A percentile compares a stretch with the other conserved stretches of the same genome.
phyloP scores from a whole-genome alignment of 2,113 vertebrate genomes.

The Gallinago paraguaiae region DNA sequence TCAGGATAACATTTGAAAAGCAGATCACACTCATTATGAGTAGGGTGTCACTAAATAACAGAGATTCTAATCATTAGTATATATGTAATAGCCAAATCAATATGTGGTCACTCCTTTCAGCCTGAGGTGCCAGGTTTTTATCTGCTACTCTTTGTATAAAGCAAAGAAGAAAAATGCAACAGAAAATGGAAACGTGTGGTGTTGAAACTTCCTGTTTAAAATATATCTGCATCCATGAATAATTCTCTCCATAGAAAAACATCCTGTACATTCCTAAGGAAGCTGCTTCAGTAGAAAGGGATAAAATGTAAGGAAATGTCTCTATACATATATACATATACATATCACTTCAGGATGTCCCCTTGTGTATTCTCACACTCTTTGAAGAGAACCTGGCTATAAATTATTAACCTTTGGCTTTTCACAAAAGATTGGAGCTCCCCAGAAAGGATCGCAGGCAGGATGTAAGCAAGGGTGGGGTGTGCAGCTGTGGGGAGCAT shows the following conservation, averaged over 20 bases:
- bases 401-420: not conserved
- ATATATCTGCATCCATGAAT: not conserved
- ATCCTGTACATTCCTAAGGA: constrained; percentile 36
- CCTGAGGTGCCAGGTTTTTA: not conserved
- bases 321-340: not conserved
- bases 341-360: not conserved
- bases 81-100: not conserved
- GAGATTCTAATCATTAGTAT: not conserved
- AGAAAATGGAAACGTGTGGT: not conserved
- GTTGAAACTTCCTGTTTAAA: constrained; percentile 21
- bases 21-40: not conserved
- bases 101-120: not conserved
- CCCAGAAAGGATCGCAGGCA: not conserved
- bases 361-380: not conserved
- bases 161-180: not conserved
- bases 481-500: fast-evolving
- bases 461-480: fast-evolving
- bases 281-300: not conserved
- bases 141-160: not conserved
- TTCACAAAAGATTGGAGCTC: not conserved
- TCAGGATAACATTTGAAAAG: not conserved
- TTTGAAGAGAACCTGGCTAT: not conserved
- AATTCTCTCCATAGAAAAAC: constrained; percentile 4
- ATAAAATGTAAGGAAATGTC: constrained; percentile 32
- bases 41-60: not conserved